Evolutionary conservation across 2,888 invertebrate genomes (phyloP), one percentile per base, ranked within the genome.

Genomic region (Poecilus cupreus): DNA sequence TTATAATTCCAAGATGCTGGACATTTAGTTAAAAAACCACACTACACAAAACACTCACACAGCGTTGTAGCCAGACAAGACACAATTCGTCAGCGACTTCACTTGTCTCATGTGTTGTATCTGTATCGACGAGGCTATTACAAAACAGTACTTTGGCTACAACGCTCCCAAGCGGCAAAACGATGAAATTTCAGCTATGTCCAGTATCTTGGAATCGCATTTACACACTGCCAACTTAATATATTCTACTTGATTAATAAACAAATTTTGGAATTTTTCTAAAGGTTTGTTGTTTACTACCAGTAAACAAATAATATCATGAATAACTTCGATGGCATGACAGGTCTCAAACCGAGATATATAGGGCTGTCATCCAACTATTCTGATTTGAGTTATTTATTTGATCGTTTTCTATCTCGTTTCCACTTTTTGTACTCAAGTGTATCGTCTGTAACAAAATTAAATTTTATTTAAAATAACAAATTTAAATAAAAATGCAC

Each of bases 31-130:
- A 51, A 76, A 76, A 76, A 54, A 76, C 24, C 26, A 46, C 79
- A 79, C 68, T 51, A 51, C 79, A 79, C 78, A 49, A 49, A 43
- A 68, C 78, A 77, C 77, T 51, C 70, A 79, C 68, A 79, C 32
- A 26, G 46, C 76, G 76, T 57, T 76, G 20, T 49, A 24, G 18
- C 32, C 37, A 79, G 26, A 70, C 46, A 64, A 49, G 68, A 68
- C 51, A 68, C 49, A 46, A 54, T 79, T 79, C 49, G 68, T 46
- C 79, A 79, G 43, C 79, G 70, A 79, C 79, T 79, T 68, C 51
- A 68, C 79, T 49, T 64, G 49, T 26, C 26, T 74, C 74, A 51
- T 74, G 74, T 51, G 49, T 37, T 51, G 32, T 64, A 64, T 18
- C 76, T 54, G 57, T 46, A 46, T 68, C 64, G 64, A 60, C 70